Percentiles rank a stretch among this genome's conserved stretches.
Conservation (phyloP, 2,797 vertebrate genomes). For the Darevskia mixta region DNA sequence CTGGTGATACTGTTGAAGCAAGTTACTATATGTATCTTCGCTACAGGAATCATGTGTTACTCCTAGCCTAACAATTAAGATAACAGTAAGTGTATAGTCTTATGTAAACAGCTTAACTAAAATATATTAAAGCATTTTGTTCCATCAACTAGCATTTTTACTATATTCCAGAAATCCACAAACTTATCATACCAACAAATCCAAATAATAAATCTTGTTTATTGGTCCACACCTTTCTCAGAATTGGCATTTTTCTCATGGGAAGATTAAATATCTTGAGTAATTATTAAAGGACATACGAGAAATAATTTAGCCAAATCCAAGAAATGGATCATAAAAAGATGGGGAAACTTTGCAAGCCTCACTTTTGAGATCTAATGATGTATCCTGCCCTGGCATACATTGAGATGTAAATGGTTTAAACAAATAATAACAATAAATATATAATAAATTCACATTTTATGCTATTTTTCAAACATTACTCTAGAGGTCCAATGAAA, state of each 20-base stretch:
- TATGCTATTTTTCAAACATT: neutral
- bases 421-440: neutral
- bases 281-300: neutral
- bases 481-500: too few relatives aligned
- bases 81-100: slow-evolving; percentile 1
- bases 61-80: slow-evolving; percentile 85
- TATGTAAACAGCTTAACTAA: neutral
- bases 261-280: neutral
- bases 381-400: neutral
- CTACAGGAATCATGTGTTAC: slow-evolving; percentile 91
- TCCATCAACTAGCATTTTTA: neutral
- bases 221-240: neutral
- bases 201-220: neutral
- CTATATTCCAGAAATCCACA: neutral
- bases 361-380: neutral
- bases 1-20: slow-evolving; percentile 91
- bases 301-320: too few relatives aligned
- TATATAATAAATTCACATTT: neutral
- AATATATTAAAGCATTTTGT: neutral
- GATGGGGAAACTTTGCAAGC: neutral
- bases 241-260: neutral
- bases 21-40: slow-evolving; percentile 91
- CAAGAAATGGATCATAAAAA: neutral
- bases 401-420: neutral
- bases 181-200: neutral